Percentiles rank a stretch among this genome's conserved stretches.
These are phyloP conservation scores for Lacanobia oleracea DNA, from an alignment of 2,888 invertebrate genomes.

Conservation along the genomic window DNA sequence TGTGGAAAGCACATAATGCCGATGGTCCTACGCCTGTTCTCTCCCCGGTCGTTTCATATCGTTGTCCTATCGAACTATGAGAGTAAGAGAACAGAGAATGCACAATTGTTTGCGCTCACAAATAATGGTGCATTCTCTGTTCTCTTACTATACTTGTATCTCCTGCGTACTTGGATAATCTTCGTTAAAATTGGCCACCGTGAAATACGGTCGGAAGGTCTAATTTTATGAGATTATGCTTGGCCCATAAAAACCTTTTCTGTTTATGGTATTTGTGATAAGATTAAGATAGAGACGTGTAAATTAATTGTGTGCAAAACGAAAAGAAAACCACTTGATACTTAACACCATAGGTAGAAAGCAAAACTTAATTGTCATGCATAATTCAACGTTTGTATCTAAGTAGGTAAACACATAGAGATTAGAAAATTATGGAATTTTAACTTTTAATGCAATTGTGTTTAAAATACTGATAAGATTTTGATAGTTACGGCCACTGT, in stretches of 20 bases:
- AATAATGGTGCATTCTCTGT: too few relatives aligned
- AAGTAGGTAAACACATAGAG: background rate
- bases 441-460: constrained; percentile 2
- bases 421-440: constrained; percentile 34
- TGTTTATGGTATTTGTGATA: background rate
- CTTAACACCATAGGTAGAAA: constrained; percentile 28
- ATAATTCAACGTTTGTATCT: constrained; percentile 27
- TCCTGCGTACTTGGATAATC: too few relatives aligned
- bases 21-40: too few relatives aligned
- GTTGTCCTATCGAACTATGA: too few relatives aligned
- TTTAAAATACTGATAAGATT: constrained; percentile 19
- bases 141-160: too few relatives aligned
- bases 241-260: background rate
- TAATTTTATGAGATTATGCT: too few relatives aligned
- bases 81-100: too few relatives aligned
- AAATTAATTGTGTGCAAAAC: constrained; percentile 7
- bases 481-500: background rate
- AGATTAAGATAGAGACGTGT: background rate
- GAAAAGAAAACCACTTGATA: constrained; percentile 4
- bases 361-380: constrained; percentile 28
- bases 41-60: too few relatives aligned
- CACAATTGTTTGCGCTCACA: too few relatives aligned
- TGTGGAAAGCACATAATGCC: too few relatives aligned
- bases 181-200: too few relatives aligned
- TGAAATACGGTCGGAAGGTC: too few relatives aligned